phyloP scores from a whole-genome alignment of 2,113 vertebrate genomes.

The Camelus dromedarius region DNA sequence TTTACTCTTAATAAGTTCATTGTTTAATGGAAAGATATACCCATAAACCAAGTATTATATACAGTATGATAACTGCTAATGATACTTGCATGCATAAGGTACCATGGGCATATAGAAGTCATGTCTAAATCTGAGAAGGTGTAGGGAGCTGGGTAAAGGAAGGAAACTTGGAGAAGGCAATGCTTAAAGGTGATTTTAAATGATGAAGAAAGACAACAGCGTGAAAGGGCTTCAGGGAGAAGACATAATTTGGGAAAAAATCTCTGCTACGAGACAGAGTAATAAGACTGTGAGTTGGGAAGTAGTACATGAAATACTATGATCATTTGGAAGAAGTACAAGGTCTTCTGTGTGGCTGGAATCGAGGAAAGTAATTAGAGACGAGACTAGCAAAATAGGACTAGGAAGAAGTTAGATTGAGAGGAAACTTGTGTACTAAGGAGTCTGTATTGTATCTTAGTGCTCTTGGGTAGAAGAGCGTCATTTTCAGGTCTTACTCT shows the following conservation, averaged over 20 bases:
- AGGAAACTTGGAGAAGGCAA: background rate
- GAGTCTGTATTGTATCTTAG: background rate
- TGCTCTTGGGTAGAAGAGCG: background rate
- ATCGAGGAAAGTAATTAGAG: background rate
- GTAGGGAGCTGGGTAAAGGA: background rate
- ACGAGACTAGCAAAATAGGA: background rate
- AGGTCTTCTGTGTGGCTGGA: background rate
- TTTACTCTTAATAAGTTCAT: background rate
- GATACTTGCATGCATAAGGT: background rate
- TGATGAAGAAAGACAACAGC: background rate
- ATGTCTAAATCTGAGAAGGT: background rate
- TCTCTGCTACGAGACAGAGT: background rate
- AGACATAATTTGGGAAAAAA: background rate
- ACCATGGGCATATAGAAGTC: fast-evolving
- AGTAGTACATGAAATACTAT: background rate
- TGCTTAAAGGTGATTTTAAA: background rate
- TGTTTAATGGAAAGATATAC: background rate
- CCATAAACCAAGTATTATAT: background rate
- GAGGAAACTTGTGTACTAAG: background rate
- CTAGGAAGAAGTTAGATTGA: background rate
- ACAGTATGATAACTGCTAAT: too few relatives aligned
- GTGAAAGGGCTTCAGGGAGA: background rate
- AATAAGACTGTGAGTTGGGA: background rate
- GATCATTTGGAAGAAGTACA: background rate
- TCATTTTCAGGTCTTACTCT: background rate